A percentile compares a stretch with the other conserved stretches of the same genome.
phyloP scores from a whole-genome alignment of 2,113 vertebrate genomes.

The Bufo bufo region DNA sequence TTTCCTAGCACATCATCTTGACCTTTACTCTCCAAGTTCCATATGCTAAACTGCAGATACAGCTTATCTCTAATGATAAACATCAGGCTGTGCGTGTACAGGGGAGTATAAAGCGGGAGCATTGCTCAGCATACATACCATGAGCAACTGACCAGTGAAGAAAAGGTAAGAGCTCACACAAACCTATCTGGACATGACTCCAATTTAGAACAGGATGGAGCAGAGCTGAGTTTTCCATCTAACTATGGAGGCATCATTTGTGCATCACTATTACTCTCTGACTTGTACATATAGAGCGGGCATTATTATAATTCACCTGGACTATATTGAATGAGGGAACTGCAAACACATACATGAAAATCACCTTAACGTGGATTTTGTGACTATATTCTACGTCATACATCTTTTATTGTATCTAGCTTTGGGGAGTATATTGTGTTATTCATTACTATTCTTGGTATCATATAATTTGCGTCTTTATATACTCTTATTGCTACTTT shows the following conservation, averaged over 20 bases:
- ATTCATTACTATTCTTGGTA: no score
- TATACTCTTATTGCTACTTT: no score
- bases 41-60: conserved; percentile 35
- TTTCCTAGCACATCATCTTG: conserved; percentile 46
- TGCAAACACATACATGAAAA: not conserved
- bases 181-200: not conserved
- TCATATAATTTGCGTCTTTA: no score
- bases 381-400: no score
- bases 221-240: not conserved
- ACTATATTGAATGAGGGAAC: not conserved
- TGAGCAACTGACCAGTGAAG: not conserved
- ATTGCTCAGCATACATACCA: not conserved
- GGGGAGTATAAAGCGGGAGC: conserved; percentile 19
- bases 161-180: conserved; percentile 35
- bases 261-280: not conserved
- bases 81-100: not conserved
- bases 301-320: no score
- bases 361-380: no score
- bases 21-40: conserved; percentile 50
- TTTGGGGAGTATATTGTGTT: no score
- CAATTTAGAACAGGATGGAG: not conserved
- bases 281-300: not conserved
- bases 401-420: no score
- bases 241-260: not conserved
- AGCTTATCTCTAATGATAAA: conserved; percentile 54